Evolutionary conservation across 64 coral and sea anemone genomes (phyloP).

Genomic region (Stichodactyla mertensii): DNA sequence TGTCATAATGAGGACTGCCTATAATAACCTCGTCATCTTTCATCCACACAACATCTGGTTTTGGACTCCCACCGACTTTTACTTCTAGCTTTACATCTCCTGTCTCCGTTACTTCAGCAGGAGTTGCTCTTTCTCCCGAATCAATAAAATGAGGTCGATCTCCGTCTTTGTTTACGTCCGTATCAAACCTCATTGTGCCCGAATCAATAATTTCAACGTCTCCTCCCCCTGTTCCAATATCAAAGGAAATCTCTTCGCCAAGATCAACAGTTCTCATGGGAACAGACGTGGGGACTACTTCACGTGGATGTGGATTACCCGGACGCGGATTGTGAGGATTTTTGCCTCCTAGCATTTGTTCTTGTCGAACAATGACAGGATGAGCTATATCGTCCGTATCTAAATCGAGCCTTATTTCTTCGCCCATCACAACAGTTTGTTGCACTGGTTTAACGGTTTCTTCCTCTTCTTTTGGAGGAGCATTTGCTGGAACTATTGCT

Average conservation of each 20-base stretch:
- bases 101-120: slow-evolving; percentile 49
- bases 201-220: slow-evolving; percentile 28
- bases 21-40: slow-evolving; percentile 50
- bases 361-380: neutral
- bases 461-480: neutral
- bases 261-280: neutral
- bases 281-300: neutral
- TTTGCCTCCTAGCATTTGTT: slow-evolving; percentile 1
- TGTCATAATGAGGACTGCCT: slow-evolving; percentile 29
- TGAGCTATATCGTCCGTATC: neutral
- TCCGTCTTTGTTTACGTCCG: neutral
- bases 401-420: slow-evolving; percentile 1
- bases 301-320: slow-evolving; percentile 6
- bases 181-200: slow-evolving; percentile 21
- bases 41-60: slow-evolving; percentile 61
- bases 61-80: slow-evolving; percentile 65
- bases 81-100: slow-evolving; percentile 69
- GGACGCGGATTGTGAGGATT: slow-evolving; percentile 4
- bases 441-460: neutral
- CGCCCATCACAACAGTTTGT: neutral
- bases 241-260: slow-evolving; percentile 13
- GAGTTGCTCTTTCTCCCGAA: slow-evolving; percentile 13
- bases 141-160: slow-evolving; percentile 42
- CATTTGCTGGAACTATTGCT: neutral
- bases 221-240: neutral